Evolutionary conservation across 53 echinoderm and acorn worm species (phyloP).

Genomic region (Crossaster papposus): DNA sequence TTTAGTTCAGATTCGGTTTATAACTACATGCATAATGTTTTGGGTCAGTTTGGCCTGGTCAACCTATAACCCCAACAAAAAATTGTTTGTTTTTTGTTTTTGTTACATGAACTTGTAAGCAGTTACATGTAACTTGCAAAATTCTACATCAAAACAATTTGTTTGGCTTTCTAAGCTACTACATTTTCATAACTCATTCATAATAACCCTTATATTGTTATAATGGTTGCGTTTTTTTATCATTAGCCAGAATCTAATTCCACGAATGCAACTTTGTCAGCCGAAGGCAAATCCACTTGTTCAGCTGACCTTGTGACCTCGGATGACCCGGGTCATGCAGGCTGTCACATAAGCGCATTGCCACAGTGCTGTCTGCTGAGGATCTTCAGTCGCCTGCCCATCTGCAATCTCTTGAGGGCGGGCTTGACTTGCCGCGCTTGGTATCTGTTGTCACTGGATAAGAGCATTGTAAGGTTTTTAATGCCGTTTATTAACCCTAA

Average conservation of each 20-base stretch:
- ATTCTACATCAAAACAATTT: too few species aligned
- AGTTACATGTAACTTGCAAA: too few species aligned
- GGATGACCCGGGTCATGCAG: neutral
- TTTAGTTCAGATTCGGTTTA: too few species aligned
- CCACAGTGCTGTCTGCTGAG: conserved; percentile 50
- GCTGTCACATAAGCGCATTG: conserved; percentile 19
- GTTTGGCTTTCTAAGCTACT: too few species aligned
- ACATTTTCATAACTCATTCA: neutral
- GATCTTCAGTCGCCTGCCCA: conserved; percentile 35
- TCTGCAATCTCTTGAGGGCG: conserved; percentile 32
- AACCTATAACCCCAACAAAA: too few species aligned
- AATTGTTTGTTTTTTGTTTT: too few species aligned
- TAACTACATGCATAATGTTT: too few species aligned
- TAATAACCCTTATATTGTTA: neutral
- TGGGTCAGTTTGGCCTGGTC: too few species aligned
- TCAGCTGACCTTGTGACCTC: neutral
- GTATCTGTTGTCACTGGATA: conserved; percentile 37
- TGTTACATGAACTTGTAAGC: too few species aligned
- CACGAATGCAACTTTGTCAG: neutral
- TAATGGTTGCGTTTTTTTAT: neutral
- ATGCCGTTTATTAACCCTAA: neutral
- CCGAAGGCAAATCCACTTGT: neutral
- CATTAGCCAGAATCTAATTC: neutral
- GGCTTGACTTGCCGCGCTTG: conserved; percentile 38
- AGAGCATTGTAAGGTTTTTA: conserved; percentile 38